Base-by-base conservation (phyloP, 2,797 vertebrate genomes). In the Halcyon chelicuti region DNA sequence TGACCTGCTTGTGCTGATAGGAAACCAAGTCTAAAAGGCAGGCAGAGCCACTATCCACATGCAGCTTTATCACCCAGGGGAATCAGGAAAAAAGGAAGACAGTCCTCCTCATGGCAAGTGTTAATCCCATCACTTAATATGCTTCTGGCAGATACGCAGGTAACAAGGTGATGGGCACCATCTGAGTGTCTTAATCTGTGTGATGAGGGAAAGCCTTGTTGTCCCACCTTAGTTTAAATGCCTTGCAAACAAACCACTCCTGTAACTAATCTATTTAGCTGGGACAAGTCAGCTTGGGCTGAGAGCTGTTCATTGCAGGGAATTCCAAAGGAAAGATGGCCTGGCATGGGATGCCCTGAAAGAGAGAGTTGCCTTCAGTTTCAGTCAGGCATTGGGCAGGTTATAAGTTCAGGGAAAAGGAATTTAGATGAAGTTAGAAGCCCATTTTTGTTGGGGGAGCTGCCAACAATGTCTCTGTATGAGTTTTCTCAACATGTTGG, bases 201-300 rank as follows among this genome's bases (percentile, higher is more conserved):
- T 54, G 92, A 68, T 0, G 12, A 71, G 54, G 31, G 20, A 80
- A 87, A 26, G 26, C 51, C 21, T 2, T 8, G 46, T 44, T 80
- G 40, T 67, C n/a, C 84, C 2, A 3, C 46, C 33, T 62, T 35
- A 13, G 63, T 11, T 78, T 73, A 90, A 93, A 42, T 75, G 66
- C 70, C 66, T 84, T 37, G 42, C 76, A 91, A 88, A 68, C 73
- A 62, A 96, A n/a, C 46, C 18, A 4, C 10, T 95, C 72, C 81
- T 77, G 89, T 93, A 95, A 87, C 90, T 29, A 91, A 92, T 82
- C 88, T 75, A 49, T 94, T 77, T 91, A 76, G 93, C 54, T 67
- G 76, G 81, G 81, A 77, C 47, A 37, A 57, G 47, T 85, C 51
- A 63, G 83, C 54, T 94, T 72, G n/a, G 0, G 2, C 57, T 57